Percentiles rank a stretch among this genome's conserved stretches.
These are phyloP conservation scores for Zosterops borbonicus DNA, from an alignment of 2,113 vertebrate species.

Conservation along the genomic window DNA sequence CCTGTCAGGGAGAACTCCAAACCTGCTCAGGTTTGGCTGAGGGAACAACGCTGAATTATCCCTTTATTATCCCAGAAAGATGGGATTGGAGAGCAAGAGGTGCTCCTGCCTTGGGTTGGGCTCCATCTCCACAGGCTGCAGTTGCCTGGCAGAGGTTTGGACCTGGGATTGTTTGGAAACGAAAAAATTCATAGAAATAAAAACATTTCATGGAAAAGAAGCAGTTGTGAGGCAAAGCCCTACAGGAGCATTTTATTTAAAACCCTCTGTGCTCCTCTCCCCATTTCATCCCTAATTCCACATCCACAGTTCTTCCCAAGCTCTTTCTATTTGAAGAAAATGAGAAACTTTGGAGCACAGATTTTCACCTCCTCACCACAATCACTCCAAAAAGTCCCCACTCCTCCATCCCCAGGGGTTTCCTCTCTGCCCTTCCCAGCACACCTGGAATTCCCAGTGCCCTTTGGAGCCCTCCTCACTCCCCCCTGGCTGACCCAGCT, in stretches of 20 bases:
- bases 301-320: rapidly evolving
- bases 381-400: rapidly evolving
- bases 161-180: neutral
- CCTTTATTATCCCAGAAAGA: slow-evolving; percentile 46
- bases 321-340: rapidly evolving
- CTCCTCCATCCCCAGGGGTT: rapidly evolving
- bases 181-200: too few relatives aligned
- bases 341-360: rapidly evolving
- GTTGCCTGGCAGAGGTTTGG: neutral
- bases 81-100: neutral
- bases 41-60: slow-evolving; percentile 54
- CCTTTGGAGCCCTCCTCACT: neutral
- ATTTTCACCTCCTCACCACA: neutral
- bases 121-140: rapidly evolving
- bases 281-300: neutral
- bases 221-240: neutral
- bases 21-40: slow-evolving; percentile 56
- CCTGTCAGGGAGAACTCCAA: slow-evolving; percentile 49
- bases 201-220: too few relatives aligned
- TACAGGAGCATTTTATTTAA: rapidly evolving
- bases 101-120: neutral
- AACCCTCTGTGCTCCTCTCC: neutral
- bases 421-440: neutral
- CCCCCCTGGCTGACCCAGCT: neutral
- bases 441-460: neutral